These are phyloP conservation scores for Eulimnadia texana DNA, from an alignment of 1,140 invertebrate species.

Conservation along the genomic window DNA sequence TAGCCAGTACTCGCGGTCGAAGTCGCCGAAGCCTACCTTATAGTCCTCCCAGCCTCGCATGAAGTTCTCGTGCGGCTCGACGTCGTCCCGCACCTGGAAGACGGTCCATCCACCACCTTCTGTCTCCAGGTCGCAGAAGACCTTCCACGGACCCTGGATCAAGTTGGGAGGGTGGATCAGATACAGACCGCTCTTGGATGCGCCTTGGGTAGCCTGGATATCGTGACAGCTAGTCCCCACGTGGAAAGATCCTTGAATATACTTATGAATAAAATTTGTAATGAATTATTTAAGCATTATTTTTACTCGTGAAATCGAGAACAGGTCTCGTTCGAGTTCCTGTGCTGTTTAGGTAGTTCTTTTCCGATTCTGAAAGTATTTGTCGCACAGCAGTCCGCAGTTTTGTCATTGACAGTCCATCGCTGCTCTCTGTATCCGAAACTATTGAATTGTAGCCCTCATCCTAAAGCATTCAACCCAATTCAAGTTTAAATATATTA, in stretches of 20 bases:
- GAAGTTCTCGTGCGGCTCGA: constrained; percentile 25
- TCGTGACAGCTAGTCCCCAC: constrained; percentile 23
- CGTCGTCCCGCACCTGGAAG: constrained; percentile 23
- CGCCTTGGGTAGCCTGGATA: constrained; percentile 20
- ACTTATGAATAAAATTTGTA: not conserved
- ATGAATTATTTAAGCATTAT: not conserved
- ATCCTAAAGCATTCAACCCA: not conserved
- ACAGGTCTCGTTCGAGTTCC: not conserved
- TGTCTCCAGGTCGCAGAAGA: constrained; percentile 28
- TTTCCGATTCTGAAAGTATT: not conserved
- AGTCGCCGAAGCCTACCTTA: constrained; percentile 25
- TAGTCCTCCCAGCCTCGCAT: constrained; percentile 24
- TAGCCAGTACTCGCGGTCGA: constrained; percentile 25
- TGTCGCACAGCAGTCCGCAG: not conserved
- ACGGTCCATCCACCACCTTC: constrained; percentile 30
- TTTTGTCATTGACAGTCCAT: not conserved
- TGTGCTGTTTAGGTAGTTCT: not conserved
- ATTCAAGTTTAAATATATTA: too few relatives aligned
- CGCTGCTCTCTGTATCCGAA: not conserved
- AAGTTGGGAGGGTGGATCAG: constrained; percentile 23
- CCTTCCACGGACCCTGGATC: constrained; percentile 24
- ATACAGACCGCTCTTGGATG: constrained; percentile 22
- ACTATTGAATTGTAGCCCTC: not conserved
- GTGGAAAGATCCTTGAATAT: constrained; percentile 15
- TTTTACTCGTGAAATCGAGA: not conserved